Evolutionary conservation across 2,888 invertebrate species (phyloP), one percentile per base, ranked within the genome.

Genomic region (Cosmopolites sordidus): DNA sequence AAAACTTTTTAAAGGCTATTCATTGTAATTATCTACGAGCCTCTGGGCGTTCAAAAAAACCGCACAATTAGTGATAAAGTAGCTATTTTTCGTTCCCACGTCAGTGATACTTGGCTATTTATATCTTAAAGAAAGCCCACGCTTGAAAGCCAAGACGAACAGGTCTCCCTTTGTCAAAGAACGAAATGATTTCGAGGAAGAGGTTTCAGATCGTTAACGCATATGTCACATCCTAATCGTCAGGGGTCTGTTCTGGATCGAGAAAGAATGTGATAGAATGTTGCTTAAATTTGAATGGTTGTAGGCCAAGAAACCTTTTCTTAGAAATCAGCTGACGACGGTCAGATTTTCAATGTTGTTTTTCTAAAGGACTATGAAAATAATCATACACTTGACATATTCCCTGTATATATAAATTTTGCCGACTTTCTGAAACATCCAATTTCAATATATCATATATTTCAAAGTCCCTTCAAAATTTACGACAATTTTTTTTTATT

Each of bases 291-390:
- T 51, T 27, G 44, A 53, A 46, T 49, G 52, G 43, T 44, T 44
- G 22, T 33, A 44, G 45, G 39, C 39, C 30, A 38, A 49, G 45
- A 44, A 42, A 38, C 40, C 33, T 33, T 12, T 57, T 57, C 57
- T 30, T 18, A 54, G 57, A 57, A 57, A 57, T 54, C 57, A 57
- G 57, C 57, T 57, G 57, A 56, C 51, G 56, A 56, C 56, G 49
- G 42, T 56, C 43, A 22, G 16, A 41, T 47, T 45, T 45, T 41
- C 47, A 51, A 55, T 51, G 55, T 30, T 55, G 43, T 55, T 55
- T 55, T 46, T 46, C 38, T 15, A 37, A 51, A 30, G 51, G 38
- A 16, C 41, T 51, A 44, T 49, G 49, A 56, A 56, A 56, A 56
- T 52, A 56, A 56, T 56, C 52, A 43, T 46, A 56, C 48, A 56